These are phyloP conservation scores for Isoperla grammatica DNA, from an alignment of 2,888 invertebrate species.

Conservation along the genomic window DNA sequence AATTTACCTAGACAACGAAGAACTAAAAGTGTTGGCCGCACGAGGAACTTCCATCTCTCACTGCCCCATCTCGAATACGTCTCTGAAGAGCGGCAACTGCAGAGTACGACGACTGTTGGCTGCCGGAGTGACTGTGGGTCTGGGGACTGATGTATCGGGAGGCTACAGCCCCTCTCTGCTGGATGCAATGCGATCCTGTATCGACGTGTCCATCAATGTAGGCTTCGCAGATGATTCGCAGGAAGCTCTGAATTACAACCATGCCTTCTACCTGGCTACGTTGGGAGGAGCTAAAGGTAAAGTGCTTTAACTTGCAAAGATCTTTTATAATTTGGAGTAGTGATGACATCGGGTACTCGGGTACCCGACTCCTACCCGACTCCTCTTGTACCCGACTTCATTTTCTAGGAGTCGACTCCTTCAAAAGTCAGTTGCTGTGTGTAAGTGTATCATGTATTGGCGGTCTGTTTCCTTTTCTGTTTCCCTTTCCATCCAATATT, in stretches of 20 bases:
- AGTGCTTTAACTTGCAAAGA: no score
- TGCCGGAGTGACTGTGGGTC: slow-evolving; percentile 65
- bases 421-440: no score
- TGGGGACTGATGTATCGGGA: slow-evolving; percentile 88
- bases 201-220: slow-evolving; percentile 67
- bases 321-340: no score
- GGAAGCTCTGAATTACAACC: slow-evolving; percentile 59
- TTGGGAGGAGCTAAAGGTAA: slow-evolving; percentile 77
- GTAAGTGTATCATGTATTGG: no score
- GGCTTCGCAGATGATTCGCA: slow-evolving; percentile 46
- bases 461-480: no score
- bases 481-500: no score
- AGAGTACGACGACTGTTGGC: slow-evolving; percentile 62
- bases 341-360: no score
- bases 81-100: slow-evolving; percentile 74
- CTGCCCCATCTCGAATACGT: slow-evolving; percentile 82
- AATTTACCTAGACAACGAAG: slow-evolving; percentile 64
- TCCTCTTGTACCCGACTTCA: no score
- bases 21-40: slow-evolving; percentile 56
- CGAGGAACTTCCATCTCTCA: slow-evolving; percentile 69
- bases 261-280: slow-evolving; percentile 80
- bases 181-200: slow-evolving; percentile 64
- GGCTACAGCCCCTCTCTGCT: slow-evolving; percentile 73
- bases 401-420: no score
- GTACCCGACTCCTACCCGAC: no score